Evolutionary conservation across 2,888 invertebrate genomes (phyloP).

Genomic region (Molorchus minor): DNA sequence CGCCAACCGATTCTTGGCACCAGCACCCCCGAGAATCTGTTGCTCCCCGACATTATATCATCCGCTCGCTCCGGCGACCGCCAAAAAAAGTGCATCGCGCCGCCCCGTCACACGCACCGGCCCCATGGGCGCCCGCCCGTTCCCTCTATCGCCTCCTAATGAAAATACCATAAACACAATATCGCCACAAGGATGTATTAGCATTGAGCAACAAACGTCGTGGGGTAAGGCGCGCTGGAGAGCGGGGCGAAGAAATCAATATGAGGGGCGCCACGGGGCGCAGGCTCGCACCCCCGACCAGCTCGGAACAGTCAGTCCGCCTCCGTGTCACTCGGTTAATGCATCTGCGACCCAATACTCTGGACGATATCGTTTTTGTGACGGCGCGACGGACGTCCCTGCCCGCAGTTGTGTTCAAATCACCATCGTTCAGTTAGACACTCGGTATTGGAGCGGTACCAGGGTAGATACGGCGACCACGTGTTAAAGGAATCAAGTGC

Average conservation of each 20-base stretch:
- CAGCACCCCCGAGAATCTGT: constrained; percentile 7
- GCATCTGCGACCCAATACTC: constrained; percentile 48
- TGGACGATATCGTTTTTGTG: no score
- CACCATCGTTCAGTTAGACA: no score
- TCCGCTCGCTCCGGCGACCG: neutral
- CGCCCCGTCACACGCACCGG: neutral
- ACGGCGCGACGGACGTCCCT: no score
- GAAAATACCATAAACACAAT: constrained; percentile 22
- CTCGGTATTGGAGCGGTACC: neutral
- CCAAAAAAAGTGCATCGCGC: neutral
- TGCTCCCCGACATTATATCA: neutral
- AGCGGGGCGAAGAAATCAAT: constrained; percentile 61
- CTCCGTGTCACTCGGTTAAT: constrained; percentile 64
- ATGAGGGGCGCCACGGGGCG: constrained; percentile 61
- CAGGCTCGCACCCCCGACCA: constrained; percentile 65
- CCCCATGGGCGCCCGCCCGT: neutral
- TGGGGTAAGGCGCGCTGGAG: constrained; percentile 47
- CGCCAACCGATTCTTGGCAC: neutral
- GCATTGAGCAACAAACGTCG: constrained; percentile 54
- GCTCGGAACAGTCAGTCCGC: constrained; percentile 65
- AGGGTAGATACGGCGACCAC: constrained; percentile 6
- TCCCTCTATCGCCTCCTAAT: constrained; percentile 1
- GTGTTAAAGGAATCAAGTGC: constrained; percentile 11
- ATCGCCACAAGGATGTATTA: constrained; percentile 40
- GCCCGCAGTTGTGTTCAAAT: no score